Evolutionary conservation across 2,888 invertebrate species (phyloP).

Genomic region (Andricus quercusramuli): DNA sequence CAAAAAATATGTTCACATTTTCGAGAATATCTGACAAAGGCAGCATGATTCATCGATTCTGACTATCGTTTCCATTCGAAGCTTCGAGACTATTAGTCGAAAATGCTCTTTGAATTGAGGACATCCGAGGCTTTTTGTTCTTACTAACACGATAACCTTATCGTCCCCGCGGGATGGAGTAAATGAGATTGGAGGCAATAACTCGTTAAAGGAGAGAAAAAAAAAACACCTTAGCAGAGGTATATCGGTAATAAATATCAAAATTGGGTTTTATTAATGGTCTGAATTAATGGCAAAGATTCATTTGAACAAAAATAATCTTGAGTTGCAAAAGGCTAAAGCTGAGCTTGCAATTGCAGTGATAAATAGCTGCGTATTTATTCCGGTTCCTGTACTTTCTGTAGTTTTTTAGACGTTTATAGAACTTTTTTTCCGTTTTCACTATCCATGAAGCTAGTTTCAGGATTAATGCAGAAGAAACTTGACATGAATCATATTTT

Average conservation of each 20-base stretch:
- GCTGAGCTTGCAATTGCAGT: not conserved
- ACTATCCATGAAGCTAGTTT: too few relatives aligned
- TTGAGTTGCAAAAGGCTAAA: not conserved
- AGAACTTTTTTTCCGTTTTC: too few relatives aligned
- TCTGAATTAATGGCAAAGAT: not conserved
- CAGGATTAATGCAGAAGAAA: too few relatives aligned
- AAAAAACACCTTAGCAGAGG: not conserved
- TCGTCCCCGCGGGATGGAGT: not conserved
- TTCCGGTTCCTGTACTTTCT: not conserved
- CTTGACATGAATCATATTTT: too few relatives aligned
- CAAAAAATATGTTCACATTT: slow-evolving; percentile 5
- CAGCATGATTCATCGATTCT: not conserved
- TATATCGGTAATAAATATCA: slow-evolving; percentile 18
- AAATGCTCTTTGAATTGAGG: slow-evolving; percentile 14
- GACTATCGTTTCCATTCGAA: slow-evolving; percentile 5
- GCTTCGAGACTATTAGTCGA: slow-evolving; percentile 23
- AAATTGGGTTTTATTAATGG: not conserved
- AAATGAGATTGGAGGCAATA: slow-evolving; percentile 10
- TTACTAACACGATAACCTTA: slow-evolving; percentile 12
- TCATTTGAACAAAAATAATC: not conserved
- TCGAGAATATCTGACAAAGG: slow-evolving; percentile 14
- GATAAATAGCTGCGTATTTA: not conserved
- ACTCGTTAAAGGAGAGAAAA: not conserved
- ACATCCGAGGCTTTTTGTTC: not conserved
- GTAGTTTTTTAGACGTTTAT: not conserved